These are phyloP conservation scores for Crossocerus cetratus DNA, from an alignment of 2,888 invertebrate species.

Conservation along the genomic window DNA sequence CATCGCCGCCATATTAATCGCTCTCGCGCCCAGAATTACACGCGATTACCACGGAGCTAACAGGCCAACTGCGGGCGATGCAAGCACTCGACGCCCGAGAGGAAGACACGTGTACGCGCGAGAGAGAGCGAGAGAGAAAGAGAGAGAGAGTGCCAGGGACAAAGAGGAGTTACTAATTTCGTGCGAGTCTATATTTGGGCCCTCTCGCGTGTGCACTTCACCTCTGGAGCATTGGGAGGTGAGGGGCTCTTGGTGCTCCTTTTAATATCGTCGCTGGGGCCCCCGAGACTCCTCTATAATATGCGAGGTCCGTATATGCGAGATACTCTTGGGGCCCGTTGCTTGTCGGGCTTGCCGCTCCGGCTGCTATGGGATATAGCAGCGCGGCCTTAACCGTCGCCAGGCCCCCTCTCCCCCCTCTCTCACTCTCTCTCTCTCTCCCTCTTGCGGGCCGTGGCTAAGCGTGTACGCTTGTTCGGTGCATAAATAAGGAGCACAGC, in stretches of 20 bases:
- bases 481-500: constrained; percentile 75
- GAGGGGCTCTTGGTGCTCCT: constrained; percentile 48
- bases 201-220: constrained; percentile 58
- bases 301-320: constrained; percentile 67
- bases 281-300: constrained; percentile 62
- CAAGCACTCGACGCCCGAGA: not conserved
- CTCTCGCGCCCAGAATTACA: no score
- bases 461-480: constrained; percentile 73
- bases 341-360: constrained; percentile 52
- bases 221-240: constrained; percentile 34
- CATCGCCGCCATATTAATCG: no score
- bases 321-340: constrained; percentile 51
- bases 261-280: constrained; percentile 63
- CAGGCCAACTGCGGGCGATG: not conserved
- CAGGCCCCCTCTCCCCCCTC: constrained; percentile 14
- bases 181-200: constrained; percentile 65
- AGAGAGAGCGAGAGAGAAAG: no score
- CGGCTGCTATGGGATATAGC: constrained; percentile 60
- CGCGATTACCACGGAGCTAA: no score
- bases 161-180: constrained; percentile 71
- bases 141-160: constrained; percentile 52
- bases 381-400: constrained; percentile 66
- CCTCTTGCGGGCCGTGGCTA: constrained; percentile 59
- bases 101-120: no score
- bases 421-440: no score